phyloP scores from a whole-genome alignment of 2,113 vertebrate species.

The Delphinapterus leucas region DNA sequence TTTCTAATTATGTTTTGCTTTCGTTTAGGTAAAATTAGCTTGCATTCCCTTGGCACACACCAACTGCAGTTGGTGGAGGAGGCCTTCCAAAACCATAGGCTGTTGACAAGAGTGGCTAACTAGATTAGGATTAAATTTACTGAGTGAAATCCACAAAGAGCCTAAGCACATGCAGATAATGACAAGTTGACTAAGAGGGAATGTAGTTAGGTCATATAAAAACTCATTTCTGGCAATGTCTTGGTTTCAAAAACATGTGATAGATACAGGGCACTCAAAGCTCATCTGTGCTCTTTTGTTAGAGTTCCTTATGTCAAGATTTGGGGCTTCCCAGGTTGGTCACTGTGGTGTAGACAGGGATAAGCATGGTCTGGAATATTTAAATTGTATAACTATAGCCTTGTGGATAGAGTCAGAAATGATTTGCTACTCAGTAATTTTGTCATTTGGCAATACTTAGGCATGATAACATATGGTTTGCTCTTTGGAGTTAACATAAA shows the following conservation, averaged over 20 bases:
- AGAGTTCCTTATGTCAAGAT: conserved; percentile 5
- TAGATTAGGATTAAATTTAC: conserved; percentile 51
- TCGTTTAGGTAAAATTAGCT: conserved; percentile 53
- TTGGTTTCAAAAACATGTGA: conserved; percentile 9
- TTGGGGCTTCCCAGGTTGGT: conserved; percentile 3
- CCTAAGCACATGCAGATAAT: conserved; percentile 41
- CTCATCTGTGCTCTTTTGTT: neutral
- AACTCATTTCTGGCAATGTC: conserved; percentile 14
- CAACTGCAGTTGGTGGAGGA: conserved; percentile 36
- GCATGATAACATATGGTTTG: conserved; percentile 59
- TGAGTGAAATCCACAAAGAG: conserved; percentile 43
- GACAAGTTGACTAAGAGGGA: neutral
- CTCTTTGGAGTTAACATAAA: conserved; percentile 52
- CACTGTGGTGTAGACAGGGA: neutral
- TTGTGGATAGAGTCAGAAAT: conserved; percentile 47
- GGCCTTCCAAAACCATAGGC: conserved; percentile 36
- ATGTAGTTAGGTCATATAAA: conserved; percentile 28
- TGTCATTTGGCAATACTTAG: conserved; percentile 64
- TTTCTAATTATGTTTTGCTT: conserved; percentile 60
- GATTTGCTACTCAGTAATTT: conserved; percentile 59
- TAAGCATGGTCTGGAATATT: conserved; percentile 13
- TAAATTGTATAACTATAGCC: conserved; percentile 59
- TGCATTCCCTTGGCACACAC: conserved; percentile 25
- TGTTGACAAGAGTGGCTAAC: conserved; percentile 54
- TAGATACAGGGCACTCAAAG: neutral